Evolutionary conservation across 1,140 invertebrate species (phyloP).

Genomic region (Tribolium madens): DNA sequence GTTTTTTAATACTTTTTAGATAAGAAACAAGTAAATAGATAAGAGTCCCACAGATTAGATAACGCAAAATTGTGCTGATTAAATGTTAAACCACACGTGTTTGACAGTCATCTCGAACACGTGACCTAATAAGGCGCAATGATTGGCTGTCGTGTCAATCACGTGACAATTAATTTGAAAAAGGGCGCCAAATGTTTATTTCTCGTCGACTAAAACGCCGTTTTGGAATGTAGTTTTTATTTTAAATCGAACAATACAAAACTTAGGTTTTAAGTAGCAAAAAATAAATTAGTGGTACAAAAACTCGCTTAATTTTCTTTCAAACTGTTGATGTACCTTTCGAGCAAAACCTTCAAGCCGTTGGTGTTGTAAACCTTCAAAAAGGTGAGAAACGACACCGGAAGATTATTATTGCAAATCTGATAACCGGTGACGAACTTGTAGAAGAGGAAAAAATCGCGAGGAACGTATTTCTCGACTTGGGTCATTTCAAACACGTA

Average conservation of each 20-base stretch:
- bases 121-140: too few relatives aligned
- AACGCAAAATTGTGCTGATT: too few relatives aligned
- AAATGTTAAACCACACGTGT: too few relatives aligned
- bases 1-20: too few relatives aligned
- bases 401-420: conserved; percentile 51
- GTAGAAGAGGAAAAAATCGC: conserved; percentile 55
- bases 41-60: too few relatives aligned
- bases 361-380: conserved; percentile 56
- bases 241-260: conserved; percentile 23
- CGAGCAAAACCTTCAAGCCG: conserved; percentile 46
- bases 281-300: conserved; percentile 11
- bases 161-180: too few relatives aligned
- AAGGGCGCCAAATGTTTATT: too few relatives aligned
- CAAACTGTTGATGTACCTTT: conserved; percentile 46
- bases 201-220: not conserved
- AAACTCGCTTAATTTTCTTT: not conserved
- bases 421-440: conserved; percentile 56
- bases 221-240: not conserved
- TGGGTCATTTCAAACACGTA: conserved; percentile 52
- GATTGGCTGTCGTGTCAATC: too few relatives aligned
- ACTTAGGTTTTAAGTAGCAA: conserved; percentile 3
- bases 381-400: conserved; percentile 55
- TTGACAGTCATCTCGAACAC: too few relatives aligned
- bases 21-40: too few relatives aligned
- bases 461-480: conserved; percentile 50